These are phyloP conservation scores for Ischnura elegans DNA, from an alignment of 2,888 invertebrate genomes.

Conservation along the genomic window DNA sequence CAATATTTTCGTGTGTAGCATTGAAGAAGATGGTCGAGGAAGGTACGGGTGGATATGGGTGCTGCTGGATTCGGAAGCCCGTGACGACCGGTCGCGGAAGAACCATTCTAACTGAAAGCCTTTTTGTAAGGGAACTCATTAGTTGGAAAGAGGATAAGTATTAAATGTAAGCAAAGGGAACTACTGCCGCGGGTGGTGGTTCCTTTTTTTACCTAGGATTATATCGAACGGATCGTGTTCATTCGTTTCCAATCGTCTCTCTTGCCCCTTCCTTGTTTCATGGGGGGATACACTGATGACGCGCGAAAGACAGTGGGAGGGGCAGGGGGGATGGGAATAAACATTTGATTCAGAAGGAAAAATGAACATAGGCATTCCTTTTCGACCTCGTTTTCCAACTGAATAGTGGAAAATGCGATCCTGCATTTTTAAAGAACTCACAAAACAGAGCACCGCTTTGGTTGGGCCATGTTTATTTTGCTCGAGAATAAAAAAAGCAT, in stretches of 20 bases:
- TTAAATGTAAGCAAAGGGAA: neutral
- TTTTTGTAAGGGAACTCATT: slow-evolving; percentile 40
- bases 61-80: slow-evolving; percentile 10
- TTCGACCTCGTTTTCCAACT: neutral
- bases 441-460: neutral
- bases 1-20: neutral
- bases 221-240: neutral
- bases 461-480: neutral
- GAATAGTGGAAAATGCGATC: neutral
- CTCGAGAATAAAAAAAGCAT: neutral
- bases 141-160: neutral
- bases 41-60: neutral
- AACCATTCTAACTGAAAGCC: slow-evolving; percentile 58
- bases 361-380: neutral
- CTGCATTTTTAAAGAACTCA: neutral
- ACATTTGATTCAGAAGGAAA: neutral
- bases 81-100: slow-evolving; percentile 9
- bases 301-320: neutral
- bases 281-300: neutral
- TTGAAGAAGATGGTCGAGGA: neutral
- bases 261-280: neutral
- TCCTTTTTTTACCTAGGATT: neutral
- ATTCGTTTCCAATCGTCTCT: neutral
- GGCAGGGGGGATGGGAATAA: neutral
- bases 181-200: neutral